Evolutionary conservation across 2,113 vertebrate genomes (phyloP), one percentile per base, ranked within the genome.

Genomic region (Xenotilapia caudafasciata): DNA sequence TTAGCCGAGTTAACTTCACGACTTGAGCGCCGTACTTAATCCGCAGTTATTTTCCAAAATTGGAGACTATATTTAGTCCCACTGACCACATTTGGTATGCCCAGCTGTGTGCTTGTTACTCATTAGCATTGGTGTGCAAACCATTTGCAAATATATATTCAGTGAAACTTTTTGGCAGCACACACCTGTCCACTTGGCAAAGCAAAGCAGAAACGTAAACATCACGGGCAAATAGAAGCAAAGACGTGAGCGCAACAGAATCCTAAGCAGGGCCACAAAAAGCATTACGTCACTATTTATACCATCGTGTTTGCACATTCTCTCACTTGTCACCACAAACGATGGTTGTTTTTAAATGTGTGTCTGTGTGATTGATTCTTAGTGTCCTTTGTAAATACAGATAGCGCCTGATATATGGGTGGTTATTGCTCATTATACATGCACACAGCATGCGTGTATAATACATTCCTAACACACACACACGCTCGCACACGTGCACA

Each of bases 191-290:
- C 60, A 42, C 73, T 77, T 77, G 73, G 73, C 54, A 45, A 81
- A 81, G 83, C 62, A 84, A 82, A 86, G 86, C 73, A 26, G 26
- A 79, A 87, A 85, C 19, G 80, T 87, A 81, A 90, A 89, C 83
- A 86, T 80, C 14, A 2, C 70, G 3, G 14, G 55, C 21, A 81
- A 53, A 83, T 47, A 65, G 73, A 58, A 45, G 70, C 70, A 45
- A 83, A 54, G 62, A 23, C 35, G 42, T 2, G 82, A 87, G 49
- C 8, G 51, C 51, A 21, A n/a, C 79, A 83, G 75, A 85, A 89
- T 90, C 55, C 65, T 9, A 55, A 83, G n/a, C 60, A 51, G 35
- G 49, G 58, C 55, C 17, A 1, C 45, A 7, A 14, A 23, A 49
- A 17, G 54, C 33, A 6, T 85, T 7, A 54, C 38, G 51, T 80